Evolutionary conservation across 64 coral and sea anemone species (phyloP).

Genomic region (Acropora yongei): DNA sequence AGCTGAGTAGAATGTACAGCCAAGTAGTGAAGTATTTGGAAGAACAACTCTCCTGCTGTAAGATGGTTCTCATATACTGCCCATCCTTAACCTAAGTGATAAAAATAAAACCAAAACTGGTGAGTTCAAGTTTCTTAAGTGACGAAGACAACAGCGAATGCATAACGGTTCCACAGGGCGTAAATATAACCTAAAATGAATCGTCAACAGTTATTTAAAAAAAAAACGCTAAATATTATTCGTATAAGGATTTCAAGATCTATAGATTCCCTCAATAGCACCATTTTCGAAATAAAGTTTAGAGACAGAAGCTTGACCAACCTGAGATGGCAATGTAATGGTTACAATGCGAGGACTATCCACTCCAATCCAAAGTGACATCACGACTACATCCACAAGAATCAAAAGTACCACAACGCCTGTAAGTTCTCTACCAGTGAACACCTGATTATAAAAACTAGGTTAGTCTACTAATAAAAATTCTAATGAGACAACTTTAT

Average conservation of each 20-base stretch:
- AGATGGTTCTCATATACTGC: background rate
- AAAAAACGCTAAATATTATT: no score
- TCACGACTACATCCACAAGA: slow-evolving; percentile 48
- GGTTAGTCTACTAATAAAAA: no score
- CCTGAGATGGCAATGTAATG: slow-evolving; percentile 30
- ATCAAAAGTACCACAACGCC: slow-evolving; percentile 45
- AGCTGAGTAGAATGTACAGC: slow-evolving; percentile 72
- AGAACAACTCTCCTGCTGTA: slow-evolving; percentile 61
- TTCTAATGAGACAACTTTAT: background rate
- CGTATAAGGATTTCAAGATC: no score
- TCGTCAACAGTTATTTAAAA: background rate
- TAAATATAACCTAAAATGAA: background rate
- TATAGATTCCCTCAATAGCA: background rate
- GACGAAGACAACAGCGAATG: background rate
- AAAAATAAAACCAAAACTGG: background rate
- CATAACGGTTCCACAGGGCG: no score
- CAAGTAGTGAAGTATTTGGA: slow-evolving; percentile 66
- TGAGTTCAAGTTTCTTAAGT: no score
- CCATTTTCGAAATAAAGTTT: background rate
- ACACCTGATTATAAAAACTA: slow-evolving; percentile 8
- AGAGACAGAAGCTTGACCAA: background rate
- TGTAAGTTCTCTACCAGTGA: slow-evolving; percentile 26
- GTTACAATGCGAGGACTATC: slow-evolving; percentile 47
- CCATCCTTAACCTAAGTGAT: background rate
- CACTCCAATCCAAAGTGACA: slow-evolving; percentile 66